A percentile compares a stretch with the other conserved stretches of the same genome.
Conservation (phyloP, 1,140 invertebrate genomes). For the Rhagoletis pomonella region DNA sequence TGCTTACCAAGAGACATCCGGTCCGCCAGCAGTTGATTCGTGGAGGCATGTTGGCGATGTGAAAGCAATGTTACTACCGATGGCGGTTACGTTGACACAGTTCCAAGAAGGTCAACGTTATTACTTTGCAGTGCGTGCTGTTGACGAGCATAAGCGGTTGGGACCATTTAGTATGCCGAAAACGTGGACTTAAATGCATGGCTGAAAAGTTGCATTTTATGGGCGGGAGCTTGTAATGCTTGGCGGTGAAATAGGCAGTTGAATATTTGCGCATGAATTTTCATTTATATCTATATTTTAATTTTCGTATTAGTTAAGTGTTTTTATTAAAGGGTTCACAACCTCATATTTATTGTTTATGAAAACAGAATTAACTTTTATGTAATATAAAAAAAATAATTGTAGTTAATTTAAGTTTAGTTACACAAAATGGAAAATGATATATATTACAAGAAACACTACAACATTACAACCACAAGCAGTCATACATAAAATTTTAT, state of each 20-base stretch:
- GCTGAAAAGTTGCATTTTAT: too few species aligned
- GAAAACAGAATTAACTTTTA: not conserved
- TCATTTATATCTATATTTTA: not conserved
- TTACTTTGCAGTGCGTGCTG: slow-evolving; percentile 93
- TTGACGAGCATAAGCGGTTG: slow-evolving; percentile 86
- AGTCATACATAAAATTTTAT: not conserved
- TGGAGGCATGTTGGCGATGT: slow-evolving; percentile 98
- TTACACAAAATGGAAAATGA: not conserved
- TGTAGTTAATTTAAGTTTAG: not conserved
- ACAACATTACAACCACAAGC: not conserved
- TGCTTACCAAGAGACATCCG: slow-evolving; percentile 90
- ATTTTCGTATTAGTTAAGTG: slow-evolving; percentile 7
- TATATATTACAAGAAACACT: not conserved
- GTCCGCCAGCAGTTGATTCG: slow-evolving; percentile 80
- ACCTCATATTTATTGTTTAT: slow-evolving; percentile 39
- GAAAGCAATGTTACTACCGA: slow-evolving; percentile 92
- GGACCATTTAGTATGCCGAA: slow-evolving; percentile 89
- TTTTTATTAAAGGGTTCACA: slow-evolving; percentile 7
- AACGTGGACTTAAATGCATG: slow-evolving; percentile 70
- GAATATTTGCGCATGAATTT: not conserved
- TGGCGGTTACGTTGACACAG: slow-evolving; percentile 96
- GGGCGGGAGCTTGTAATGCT: not conserved
- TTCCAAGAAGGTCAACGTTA: slow-evolving; percentile 86
- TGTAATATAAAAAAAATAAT: slow-evolving; percentile 11
- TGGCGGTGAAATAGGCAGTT: not conserved